These are phyloP conservation scores for Microtus pennsylvanicus DNA, from an alignment of 2,113 vertebrate genomes.

Conservation along the genomic window DNA sequence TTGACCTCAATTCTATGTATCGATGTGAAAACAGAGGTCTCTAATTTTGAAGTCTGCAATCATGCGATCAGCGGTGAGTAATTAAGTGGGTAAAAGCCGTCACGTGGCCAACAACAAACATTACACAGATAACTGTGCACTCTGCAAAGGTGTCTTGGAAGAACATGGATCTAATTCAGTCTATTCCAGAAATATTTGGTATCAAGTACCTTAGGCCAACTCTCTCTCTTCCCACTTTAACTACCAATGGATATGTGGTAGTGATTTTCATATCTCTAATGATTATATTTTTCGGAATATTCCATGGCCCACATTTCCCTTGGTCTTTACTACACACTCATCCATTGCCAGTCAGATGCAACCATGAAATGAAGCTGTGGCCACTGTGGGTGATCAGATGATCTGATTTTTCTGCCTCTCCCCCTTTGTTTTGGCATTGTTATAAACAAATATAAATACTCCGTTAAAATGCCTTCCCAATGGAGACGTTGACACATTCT, in stretches of 20 bases:
- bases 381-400: not conserved
- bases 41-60: slow-evolving; percentile 43
- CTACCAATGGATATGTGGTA: not conserved
- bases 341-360: not conserved
- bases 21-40: not conserved
- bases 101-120: not conserved
- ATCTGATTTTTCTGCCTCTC: not conserved
- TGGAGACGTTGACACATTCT: not conserved
- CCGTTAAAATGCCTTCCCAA: not conserved
- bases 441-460: not conserved
- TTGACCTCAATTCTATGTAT: not conserved
- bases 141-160: not conserved
- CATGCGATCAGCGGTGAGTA: slow-evolving; percentile 45
- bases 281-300: not conserved
- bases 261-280: not conserved
- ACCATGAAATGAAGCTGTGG: not conserved
- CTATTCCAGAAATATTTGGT: not conserved
- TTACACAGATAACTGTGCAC: not conserved
- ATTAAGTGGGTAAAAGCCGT: not conserved
- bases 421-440: not conserved
- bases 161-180: not conserved
- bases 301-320: fast-evolving
- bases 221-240: not conserved
- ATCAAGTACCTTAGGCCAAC: not conserved
- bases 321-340: not conserved